Conservation (phyloP, 2,113 vertebrate genomes). For the Prunella himalayana region DNA sequence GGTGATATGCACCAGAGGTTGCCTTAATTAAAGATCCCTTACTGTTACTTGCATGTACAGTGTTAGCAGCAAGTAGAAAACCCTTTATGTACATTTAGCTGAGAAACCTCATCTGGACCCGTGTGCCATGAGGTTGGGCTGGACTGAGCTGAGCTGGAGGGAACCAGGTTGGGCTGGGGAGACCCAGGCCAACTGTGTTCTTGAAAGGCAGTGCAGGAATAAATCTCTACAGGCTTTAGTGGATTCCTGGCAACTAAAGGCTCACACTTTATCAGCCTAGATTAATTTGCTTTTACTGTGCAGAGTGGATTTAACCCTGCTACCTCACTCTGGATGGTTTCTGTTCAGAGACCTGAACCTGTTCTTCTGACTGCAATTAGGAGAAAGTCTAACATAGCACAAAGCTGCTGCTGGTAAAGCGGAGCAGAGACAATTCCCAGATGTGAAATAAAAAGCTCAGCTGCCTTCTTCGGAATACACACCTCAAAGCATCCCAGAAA, state of each 20-base stretch:
- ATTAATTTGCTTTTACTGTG: neutral
- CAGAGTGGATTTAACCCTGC: neutral
- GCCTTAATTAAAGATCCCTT: neutral
- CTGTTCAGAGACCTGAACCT: neutral
- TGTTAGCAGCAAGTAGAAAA: neutral
- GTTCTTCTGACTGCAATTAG: neutral
- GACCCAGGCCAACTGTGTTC: neutral
- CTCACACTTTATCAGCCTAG: neutral
- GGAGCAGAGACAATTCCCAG: neutral
- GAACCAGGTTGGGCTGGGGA: neutral
- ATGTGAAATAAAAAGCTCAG: neutral
- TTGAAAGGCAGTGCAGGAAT: neutral
- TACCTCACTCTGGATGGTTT: neutral
- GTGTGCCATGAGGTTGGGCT: fast-evolving
- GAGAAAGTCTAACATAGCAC: neutral
- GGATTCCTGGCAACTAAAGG: constrained; percentile 8
- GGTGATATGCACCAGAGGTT: neutral
- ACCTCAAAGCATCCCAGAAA: neutral
- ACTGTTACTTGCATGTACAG: neutral
- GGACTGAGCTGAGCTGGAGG: neutral
- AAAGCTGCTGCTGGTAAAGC: neutral
- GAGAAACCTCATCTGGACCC: fast-evolving
- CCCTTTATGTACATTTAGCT: neutral
- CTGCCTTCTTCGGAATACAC: fast-evolving
- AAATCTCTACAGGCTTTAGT: neutral